Evolutionary conservation across 2,113 vertebrate genomes (phyloP).

Genomic region (Thomomys bottae): DNA sequence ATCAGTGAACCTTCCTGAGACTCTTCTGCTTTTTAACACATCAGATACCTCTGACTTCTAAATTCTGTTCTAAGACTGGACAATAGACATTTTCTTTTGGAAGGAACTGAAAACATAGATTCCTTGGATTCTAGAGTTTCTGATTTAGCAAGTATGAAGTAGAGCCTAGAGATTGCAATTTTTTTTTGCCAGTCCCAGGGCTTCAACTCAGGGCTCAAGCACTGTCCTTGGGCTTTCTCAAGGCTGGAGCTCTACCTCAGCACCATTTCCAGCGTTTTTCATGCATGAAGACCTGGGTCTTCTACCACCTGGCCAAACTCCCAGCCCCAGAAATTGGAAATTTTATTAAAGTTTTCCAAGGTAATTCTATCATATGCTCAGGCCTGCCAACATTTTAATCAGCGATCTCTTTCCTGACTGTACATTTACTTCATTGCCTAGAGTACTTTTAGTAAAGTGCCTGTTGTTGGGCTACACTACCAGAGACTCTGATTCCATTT

Average conservation of each 20-base stretch:
- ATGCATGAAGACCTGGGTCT: too few relatives aligned
- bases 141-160: neutral
- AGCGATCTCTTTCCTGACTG: neutral
- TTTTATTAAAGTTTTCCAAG: neutral
- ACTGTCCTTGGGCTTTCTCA: too few relatives aligned
- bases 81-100: neutral
- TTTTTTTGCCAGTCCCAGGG: too few relatives aligned
- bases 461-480: neutral
- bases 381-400: neutral
- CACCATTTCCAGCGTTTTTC: too few relatives aligned
- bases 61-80: neutral
- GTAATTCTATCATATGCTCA: neutral
- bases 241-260: too few relatives aligned
- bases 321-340: too few relatives aligned
- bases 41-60: neutral
- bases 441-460: neutral
- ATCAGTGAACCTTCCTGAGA: neutral
- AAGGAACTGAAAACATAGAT: conserved; percentile 42
- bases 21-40: neutral
- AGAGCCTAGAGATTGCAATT: neutral
- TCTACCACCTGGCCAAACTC: too few relatives aligned
- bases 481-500: neutral
- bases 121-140: neutral
- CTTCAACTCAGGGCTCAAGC: too few relatives aligned
- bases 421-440: neutral